Conservation (phyloP, 2,797 vertebrate genomes). For the Tokudaia tokunoshimensis region DNA sequence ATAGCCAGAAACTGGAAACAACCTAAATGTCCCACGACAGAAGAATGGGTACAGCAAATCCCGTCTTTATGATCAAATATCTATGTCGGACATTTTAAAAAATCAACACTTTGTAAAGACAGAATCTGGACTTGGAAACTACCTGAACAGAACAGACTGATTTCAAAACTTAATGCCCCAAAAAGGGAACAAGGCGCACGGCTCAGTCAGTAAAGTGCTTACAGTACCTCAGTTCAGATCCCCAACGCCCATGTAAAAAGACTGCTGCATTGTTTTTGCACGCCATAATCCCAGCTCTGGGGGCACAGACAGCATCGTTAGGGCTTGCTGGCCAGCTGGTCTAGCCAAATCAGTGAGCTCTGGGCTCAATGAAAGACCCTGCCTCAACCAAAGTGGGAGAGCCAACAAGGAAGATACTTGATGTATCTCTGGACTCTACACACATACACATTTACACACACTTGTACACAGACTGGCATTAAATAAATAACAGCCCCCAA, state of each 20-base stretch:
- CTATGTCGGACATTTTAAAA: background rate
- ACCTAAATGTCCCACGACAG: too few species aligned
- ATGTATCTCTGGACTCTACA: background rate
- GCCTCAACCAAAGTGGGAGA: background rate
- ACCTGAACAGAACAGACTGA: background rate
- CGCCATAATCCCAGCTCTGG: background rate
- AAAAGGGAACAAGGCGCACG: background rate
- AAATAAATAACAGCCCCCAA: background rate
- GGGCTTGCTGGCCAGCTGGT: background rate
- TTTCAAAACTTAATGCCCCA: background rate
- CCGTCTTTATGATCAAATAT: background rate
- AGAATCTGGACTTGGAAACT: background rate
- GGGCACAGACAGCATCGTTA: background rate
- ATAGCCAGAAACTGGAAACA: too few species aligned
- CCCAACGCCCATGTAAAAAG: background rate
- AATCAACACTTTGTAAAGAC: background rate
- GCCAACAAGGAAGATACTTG: background rate
- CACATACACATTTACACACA: background rate
- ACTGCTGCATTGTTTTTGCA: too few species aligned
- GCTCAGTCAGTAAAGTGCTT: background rate
- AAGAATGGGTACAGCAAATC: background rate
- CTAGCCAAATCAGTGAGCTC: background rate
- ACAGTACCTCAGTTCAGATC: background rate
- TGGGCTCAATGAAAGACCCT: background rate
- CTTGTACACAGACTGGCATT: background rate